Conservation (phyloP, 2,888 invertebrate genomes). For the Lasioglossum morio region DNA sequence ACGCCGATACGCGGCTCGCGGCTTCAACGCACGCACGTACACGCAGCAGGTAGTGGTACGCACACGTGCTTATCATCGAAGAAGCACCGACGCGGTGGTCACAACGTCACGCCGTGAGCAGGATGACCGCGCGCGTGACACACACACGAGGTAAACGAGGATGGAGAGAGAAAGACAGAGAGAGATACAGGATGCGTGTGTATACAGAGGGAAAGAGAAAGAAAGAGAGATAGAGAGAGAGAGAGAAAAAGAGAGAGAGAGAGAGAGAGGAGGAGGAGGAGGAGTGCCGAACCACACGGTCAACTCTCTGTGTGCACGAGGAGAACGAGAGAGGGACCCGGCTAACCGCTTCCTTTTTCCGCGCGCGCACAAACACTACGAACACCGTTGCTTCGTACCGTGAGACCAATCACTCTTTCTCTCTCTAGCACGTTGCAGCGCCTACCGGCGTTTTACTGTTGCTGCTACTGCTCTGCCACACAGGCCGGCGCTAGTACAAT, state of each 20-base stretch:
- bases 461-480: constrained; percentile 9
- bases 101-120: constrained; percentile 43
- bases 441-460: constrained; percentile 44
- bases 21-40: constrained; percentile 63
- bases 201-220: too few relatives aligned
- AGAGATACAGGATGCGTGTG: neutral
- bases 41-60: constrained; percentile 65
- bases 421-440: constrained; percentile 24
- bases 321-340: constrained; percentile 42
- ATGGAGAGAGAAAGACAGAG: neutral
- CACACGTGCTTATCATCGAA: constrained; percentile 73
- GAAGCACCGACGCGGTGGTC: constrained; percentile 46
- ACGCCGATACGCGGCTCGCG: constrained; percentile 50
- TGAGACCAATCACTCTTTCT: constrained; percentile 31
- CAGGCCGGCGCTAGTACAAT: constrained; percentile 22
- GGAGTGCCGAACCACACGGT: constrained; percentile 21
- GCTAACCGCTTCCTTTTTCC: constrained; percentile 49
- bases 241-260: neutral
- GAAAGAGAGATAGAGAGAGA: too few relatives aligned
- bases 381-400: constrained; percentile 31
- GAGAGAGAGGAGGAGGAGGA: neutral
- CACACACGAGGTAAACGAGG: neutral
- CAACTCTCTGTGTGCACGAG: constrained; percentile 22
- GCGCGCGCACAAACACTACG: constrained; percentile 51
- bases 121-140: constrained; percentile 25